Base-by-base conservation (phyloP, 2,797 vertebrate species). In the Enteromius viviparus region DNA sequence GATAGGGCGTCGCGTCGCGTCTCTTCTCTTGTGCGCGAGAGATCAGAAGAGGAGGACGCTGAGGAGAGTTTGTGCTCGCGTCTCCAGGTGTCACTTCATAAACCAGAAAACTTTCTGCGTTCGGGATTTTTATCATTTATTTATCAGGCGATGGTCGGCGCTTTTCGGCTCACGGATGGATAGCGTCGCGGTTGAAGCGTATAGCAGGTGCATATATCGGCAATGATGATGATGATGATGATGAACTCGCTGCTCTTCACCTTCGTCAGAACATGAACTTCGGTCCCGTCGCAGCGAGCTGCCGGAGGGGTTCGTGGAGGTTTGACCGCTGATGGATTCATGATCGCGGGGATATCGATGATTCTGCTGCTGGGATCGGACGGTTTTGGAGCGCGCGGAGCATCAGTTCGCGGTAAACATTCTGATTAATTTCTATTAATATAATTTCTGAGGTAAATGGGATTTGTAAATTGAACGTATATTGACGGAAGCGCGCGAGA, bases 1-100 rank as follows among this genome's bases (percentile, higher is more conserved):
- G 85, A 88, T 91, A 85, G 88, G 90, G 87, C 81, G 86, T 60
- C 85, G 82, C 89, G 85, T 83, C 66, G 88, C 89, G 26, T 26
- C 26, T 26, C 32, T 32, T 26, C 26, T 26, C 32, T 32, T 32
- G 2, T 34, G 71, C 80, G 86, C 85, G 85, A 79, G 87, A 64
- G 76, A 84, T 55, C 72, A 75, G 49, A 55, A 37, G 72, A n/a
- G 14, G 49, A 53, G 45, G 47, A 34, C 29, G 26, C 26, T 3
- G 60, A 84, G 81, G 37, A 60, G 53, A 70, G 77, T 40, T 60
- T 21, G 32, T 3, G 29, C 10, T n/a, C 10, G 29, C 6, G 19
- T 4, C 11, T 75, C 21, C 32, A 12, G 11, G 2, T 2, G 6
- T 15, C 29, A 55, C 72, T 55, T 55, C 7, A 55, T 34, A 37